Base-by-base conservation (phyloP, 2,888 invertebrate genomes). In the Chrysodeixis includens region DNA sequence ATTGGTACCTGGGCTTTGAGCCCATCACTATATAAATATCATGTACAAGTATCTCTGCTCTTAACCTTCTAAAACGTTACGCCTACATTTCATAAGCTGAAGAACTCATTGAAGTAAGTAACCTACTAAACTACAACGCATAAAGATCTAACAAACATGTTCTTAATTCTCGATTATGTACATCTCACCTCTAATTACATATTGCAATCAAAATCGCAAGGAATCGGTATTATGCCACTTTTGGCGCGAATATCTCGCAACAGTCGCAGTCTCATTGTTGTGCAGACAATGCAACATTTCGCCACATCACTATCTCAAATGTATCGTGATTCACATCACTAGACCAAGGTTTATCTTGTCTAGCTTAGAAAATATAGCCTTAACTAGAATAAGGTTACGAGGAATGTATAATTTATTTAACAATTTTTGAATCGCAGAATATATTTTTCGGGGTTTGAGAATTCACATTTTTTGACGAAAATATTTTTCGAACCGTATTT, bases 231-330 rank as follows among this genome's bases (percentile, higher is more conserved):
- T 26, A 30, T 46, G 16, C 22, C 46, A 10, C 18, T 49, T 49
- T 49, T 20, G 20, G 46, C 18, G 10, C 44, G 56, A 22, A n/a
- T 44, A n/a, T 46, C 57, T 32, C 51, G 58, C 51, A 58, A 58
- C 32, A n/a, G n/a, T n/a, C n/a, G n/a, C n/a, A n/a, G n/a, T n/a
- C 22, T 49, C 58, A 51, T 58, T 58, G 32, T 58, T 35, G 51
- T 51, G 12, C 32, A 58, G 51, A 58, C 58, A 58, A 58, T 58
- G 58, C 32, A 32, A 32, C 49, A 58, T 58, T 58, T 58, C 58
- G 58, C 58, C 58, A 58, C 51, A 18, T 20, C 51, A 14, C 51
- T 51, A 51, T 58, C 58, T 58, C 46, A 49, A 49, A 18, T 49
- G 20, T 49, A 49, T 49, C 46, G 10, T 2, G 46, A 58, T 58